Percentiles rank a stretch among this genome's conserved stretches.
These are phyloP conservation scores for Leuctra nigra DNA, from an alignment of 2,888 invertebrate genomes.

Conservation along the genomic window DNA sequence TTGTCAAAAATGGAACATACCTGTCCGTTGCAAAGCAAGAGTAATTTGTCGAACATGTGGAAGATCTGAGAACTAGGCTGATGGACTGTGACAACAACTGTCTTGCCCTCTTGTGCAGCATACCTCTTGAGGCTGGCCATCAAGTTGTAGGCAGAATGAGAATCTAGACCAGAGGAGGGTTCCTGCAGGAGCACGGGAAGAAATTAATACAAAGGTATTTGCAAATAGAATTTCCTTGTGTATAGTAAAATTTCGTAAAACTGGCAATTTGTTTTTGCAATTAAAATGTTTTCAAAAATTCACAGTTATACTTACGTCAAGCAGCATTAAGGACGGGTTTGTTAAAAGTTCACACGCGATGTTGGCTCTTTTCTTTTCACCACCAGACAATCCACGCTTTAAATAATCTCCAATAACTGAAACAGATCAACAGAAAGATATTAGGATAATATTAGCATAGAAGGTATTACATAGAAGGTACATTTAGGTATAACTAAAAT, in stretches of 20 bases:
- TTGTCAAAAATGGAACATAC: too few species aligned
- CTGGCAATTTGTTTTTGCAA: not conserved
- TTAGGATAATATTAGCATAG: too few species aligned
- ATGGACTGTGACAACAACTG: slow-evolving; percentile 71
- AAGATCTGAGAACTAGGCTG: slow-evolving; percentile 81
- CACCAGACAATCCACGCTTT: slow-evolving; percentile 70
- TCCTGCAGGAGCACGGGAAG: slow-evolving; percentile 48
- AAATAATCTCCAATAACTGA: slow-evolving; percentile 66
- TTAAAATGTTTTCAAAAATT: too few species aligned
- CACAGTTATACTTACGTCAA: slow-evolving; percentile 59
- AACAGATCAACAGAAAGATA: slow-evolving; percentile 29
- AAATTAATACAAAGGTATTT: not conserved
- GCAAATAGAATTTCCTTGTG: not conserved
- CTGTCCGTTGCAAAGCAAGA: slow-evolving; percentile 62
- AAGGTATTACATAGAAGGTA: too few species aligned
- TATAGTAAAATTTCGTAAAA: not conserved
- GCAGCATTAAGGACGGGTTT: slow-evolving; percentile 68
- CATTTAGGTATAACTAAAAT: too few species aligned
- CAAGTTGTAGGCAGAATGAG: slow-evolving; percentile 66
- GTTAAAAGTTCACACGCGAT: slow-evolving; percentile 77
- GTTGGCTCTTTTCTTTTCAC: slow-evolving; percentile 76
- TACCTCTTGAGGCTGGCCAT: slow-evolving; percentile 67
- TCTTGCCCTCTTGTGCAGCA: slow-evolving; percentile 68
- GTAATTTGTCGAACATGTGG: slow-evolving; percentile 70
- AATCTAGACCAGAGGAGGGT: slow-evolving; percentile 76